Conservation (phyloP, 1,140 invertebrate species). For the Psilanteris sp. region DNA sequence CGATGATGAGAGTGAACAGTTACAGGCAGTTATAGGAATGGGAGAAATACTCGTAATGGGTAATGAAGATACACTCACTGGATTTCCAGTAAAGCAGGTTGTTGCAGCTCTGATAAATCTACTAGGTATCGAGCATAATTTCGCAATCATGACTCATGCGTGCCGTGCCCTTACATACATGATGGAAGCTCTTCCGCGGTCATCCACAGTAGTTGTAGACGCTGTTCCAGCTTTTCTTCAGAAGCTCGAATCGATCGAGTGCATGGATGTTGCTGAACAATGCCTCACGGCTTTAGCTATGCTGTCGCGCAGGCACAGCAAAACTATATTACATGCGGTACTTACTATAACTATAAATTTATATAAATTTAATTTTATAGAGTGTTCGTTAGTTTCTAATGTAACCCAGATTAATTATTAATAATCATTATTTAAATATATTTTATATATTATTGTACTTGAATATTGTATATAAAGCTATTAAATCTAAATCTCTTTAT, state of each 20-base stretch:
- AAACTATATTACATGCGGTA: constrained; percentile 96
- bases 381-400: too few relatives aligned
- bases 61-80: constrained; percentile 98
- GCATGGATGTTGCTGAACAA: constrained; percentile 99
- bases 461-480: too few relatives aligned
- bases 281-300: constrained; percentile 97
- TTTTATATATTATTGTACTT: too few relatives aligned
- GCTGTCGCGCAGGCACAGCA: constrained; percentile 96
- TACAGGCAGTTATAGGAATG: constrained; percentile 99
- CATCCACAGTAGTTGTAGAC: constrained; percentile 97
- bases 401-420: too few relatives aligned
- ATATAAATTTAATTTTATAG: too few relatives aligned
- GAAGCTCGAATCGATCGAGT: constrained; percentile 98
- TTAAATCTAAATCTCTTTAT: too few relatives aligned
- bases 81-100: constrained; percentile 98
- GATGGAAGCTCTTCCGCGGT: constrained; percentile 98
- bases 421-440: too few relatives aligned
- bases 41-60: constrained; percentile 99
- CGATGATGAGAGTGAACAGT: constrained; percentile 97
- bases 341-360: too few relatives aligned
- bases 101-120: constrained; percentile 95
- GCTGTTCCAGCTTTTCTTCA: constrained; percentile 97
- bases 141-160: constrained; percentile 99
- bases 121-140: constrained; percentile 97
- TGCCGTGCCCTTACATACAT: constrained; percentile 99